These are phyloP conservation scores for Anabas testudineus DNA, from an alignment of 2,797 vertebrate species.

Conservation along the genomic window DNA sequence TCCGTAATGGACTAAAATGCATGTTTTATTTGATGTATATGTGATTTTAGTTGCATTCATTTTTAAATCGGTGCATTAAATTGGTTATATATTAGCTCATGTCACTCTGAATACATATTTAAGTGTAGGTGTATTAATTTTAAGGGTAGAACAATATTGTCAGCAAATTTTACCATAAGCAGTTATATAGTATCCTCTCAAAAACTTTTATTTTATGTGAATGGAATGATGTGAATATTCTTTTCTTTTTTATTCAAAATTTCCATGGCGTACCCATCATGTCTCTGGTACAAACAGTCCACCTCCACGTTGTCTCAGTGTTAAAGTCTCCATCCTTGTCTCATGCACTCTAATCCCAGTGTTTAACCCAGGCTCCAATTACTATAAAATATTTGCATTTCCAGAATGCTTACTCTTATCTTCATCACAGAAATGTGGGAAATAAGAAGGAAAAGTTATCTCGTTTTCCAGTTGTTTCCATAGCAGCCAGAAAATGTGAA, in stretches of 20 bases:
- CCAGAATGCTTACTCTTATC: conserved; percentile 48
- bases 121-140: background rate
- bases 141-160: background rate
- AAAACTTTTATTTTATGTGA: background rate
- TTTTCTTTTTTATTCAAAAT: too few relatives aligned
- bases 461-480: conserved; percentile 49
- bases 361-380: conserved; percentile 65
- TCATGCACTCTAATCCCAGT: conserved; percentile 17
- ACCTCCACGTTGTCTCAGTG: conserved; percentile 1
- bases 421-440: conserved; percentile 37
- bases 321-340: conserved; percentile 28
- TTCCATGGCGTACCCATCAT: background rate
- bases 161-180: background rate
- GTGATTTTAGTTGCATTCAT: background rate
- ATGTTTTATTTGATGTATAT: too few relatives aligned
- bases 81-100: too few relatives aligned
- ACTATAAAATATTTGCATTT: conserved; percentile 48
- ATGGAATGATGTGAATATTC: conserved; percentile 2
- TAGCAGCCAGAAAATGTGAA: conserved; percentile 50
- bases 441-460: conserved; percentile 43
- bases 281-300: conserved; percentile 11
- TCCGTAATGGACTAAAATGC: background rate
- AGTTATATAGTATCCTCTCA: background rate
- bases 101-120: background rate
- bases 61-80: background rate